Percentiles rank a stretch among this genome's conserved stretches.
phyloP scores from a whole-genome alignment of 2,797 vertebrate genomes.

The Rallus crepitans region DNA sequence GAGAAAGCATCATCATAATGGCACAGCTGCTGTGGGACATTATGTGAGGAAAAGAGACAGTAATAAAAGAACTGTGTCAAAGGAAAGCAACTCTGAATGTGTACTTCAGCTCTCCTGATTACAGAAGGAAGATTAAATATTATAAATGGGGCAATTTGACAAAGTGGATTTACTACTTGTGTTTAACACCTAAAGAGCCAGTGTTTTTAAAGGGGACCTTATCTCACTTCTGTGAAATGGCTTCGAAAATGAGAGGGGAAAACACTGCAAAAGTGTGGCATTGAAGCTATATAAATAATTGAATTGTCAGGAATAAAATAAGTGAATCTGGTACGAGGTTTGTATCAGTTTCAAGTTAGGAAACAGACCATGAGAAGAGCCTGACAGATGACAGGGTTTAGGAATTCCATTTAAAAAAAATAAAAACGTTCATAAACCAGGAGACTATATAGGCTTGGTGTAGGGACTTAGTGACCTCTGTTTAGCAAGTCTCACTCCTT shows the following conservation, averaged over 20 bases:
- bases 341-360: background rate
- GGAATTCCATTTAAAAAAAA: too few species aligned
- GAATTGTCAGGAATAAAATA: background rate
- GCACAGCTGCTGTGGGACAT: constrained; percentile 77
- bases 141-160: constrained; percentile 74
- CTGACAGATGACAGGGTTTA: background rate
- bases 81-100: constrained; percentile 73
- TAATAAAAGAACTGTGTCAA: constrained; percentile 78
- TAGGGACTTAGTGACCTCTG: background rate
- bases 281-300: constrained; percentile 11
- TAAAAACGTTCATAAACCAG: rapidly evolving
- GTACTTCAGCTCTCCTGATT: constrained; percentile 71
- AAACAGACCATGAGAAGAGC: background rate
- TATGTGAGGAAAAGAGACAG: constrained; percentile 75
- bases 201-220: constrained; percentile 40
- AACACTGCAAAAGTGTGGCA: background rate
- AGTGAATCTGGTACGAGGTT: background rate
- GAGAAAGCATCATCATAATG: constrained; percentile 80
- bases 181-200: constrained; percentile 71
- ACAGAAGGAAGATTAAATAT: constrained; percentile 78
- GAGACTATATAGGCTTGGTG: background rate
- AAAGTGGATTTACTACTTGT: constrained; percentile 71
- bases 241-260: constrained; percentile 12
- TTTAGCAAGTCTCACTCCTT: background rate
- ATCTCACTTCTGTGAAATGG: constrained; percentile 33